phyloP scores from a whole-genome alignment of 2,113 vertebrate genomes.

The Rhinolophus ferrumequinum region DNA sequence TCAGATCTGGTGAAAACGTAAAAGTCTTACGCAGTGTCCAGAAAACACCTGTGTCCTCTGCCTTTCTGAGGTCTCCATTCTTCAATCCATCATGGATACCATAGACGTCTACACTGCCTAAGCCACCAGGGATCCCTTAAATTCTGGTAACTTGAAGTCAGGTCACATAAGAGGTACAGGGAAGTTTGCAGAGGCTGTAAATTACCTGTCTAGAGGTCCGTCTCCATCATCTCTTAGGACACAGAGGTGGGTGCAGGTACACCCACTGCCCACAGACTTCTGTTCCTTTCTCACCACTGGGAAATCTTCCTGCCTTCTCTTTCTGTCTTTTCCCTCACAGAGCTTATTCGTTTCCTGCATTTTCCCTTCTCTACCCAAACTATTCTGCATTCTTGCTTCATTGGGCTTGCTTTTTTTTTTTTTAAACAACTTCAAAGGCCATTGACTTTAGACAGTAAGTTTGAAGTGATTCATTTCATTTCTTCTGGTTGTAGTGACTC shows the following conservation, averaged over 20 bases:
- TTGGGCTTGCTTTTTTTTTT: not conserved
- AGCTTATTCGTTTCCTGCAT: not conserved
- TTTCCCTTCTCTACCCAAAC: not conserved
- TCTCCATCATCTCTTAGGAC: not conserved
- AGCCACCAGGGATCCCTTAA: not conserved
- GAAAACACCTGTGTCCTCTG: not conserved
- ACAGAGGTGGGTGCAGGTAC: rapidly evolving
- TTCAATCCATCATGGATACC: not conserved
- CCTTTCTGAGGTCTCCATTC: not conserved
- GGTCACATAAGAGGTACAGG: not conserved
- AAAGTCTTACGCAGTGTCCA: not conserved
- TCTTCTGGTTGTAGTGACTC: not conserved
- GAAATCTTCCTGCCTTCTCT: not conserved
- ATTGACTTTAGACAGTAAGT: not conserved
- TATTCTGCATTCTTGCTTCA: not conserved
- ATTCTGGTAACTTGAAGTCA: not conserved
- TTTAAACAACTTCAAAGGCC: no score
- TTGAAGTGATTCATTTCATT: not conserved
- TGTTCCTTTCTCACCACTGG: not conserved
- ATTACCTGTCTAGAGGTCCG: rapidly evolving
- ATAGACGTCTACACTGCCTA: not conserved
- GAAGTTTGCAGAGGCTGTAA: not conserved
- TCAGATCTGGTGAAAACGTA: not conserved
- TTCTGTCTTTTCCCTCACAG: not conserved
- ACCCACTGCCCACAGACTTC: not conserved